Evolutionary conservation across 2,888 invertebrate species (phyloP).

Genomic region (Drosophila pseudotakahashii): DNA sequence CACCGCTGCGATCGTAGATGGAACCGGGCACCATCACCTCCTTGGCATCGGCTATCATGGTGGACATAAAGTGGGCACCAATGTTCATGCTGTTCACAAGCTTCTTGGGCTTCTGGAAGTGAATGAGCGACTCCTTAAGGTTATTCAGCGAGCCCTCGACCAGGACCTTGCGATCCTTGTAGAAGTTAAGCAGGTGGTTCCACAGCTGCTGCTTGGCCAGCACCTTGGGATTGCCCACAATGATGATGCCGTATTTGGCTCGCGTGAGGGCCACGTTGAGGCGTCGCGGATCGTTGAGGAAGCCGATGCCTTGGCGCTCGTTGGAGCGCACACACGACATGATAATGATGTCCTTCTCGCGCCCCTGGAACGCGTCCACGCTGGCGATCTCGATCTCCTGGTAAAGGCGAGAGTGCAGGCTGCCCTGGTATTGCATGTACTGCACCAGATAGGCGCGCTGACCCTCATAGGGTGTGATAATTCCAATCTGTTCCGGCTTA

Average conservation of each 20-base stretch:
- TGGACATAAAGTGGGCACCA: constrained; percentile 98
- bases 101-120: constrained; percentile 98
- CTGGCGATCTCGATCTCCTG: constrained; percentile 99
- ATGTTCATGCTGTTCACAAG: constrained; percentile 97
- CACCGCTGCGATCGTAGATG: constrained; percentile 92
- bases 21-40: constrained; percentile 97
- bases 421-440: constrained; percentile 99
- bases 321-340: constrained; percentile 99
- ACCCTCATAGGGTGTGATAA: constrained; percentile 99
- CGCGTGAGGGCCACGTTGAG: constrained; percentile 99
- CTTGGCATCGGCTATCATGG: constrained; percentile 97
- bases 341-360: constrained; percentile 99
- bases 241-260: constrained; percentile 98
- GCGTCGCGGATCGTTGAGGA: constrained; percentile 98
- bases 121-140: constrained; percentile 97
- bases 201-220: constrained; percentile 98
- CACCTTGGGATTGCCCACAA: constrained; percentile 99
- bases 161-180: constrained; percentile 96
- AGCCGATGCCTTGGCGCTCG: constrained; percentile 98
- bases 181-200: constrained; percentile 98
- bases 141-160: constrained; percentile 99
- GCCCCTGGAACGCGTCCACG: constrained; percentile 99
- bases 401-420: constrained; percentile 97
- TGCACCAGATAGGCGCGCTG: constrained; percentile 98
- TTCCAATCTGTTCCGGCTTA: constrained; percentile 98